Evolutionary conservation across 2,888 invertebrate species (phyloP).

Genomic region (Microplitis deprimator): DNA sequence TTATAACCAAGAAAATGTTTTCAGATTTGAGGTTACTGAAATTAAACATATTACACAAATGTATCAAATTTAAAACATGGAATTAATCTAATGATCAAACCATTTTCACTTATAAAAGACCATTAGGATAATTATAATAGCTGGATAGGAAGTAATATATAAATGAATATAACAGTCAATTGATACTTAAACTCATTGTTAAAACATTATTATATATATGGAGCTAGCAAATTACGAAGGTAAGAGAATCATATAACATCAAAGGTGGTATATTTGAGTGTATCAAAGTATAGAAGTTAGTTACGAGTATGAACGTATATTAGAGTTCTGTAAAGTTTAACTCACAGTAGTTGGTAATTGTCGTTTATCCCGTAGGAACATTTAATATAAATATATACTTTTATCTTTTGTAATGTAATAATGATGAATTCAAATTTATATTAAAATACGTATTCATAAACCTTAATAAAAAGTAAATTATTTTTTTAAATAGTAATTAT

Average conservation of each 20-base stretch:
- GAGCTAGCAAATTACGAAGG: neutral
- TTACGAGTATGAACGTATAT: neutral
- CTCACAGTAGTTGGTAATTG: neutral
- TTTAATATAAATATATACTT: neutral
- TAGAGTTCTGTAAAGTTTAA: neutral
- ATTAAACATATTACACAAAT: neutral
- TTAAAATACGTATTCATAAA: too few relatives aligned
- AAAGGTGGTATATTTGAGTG: neutral
- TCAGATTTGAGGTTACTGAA: neutral
- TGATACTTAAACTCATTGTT: neutral
- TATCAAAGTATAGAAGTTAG: neutral
- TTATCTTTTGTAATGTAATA: neutral
- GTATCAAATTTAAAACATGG: neutral
- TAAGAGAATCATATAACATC: slow-evolving; percentile 1
- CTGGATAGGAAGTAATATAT: neutral
- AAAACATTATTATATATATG: neutral
- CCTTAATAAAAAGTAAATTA: too few relatives aligned
- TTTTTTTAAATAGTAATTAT: too few relatives aligned
- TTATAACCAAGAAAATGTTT: neutral
- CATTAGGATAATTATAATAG: neutral
- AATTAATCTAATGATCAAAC: neutral
- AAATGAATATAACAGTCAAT: neutral
- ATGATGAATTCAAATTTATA: too few relatives aligned
- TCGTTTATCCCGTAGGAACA: neutral
- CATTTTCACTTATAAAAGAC: neutral